Base-by-base conservation (phyloP, 2,888 invertebrate species). In the Lymantria monacha region DNA sequence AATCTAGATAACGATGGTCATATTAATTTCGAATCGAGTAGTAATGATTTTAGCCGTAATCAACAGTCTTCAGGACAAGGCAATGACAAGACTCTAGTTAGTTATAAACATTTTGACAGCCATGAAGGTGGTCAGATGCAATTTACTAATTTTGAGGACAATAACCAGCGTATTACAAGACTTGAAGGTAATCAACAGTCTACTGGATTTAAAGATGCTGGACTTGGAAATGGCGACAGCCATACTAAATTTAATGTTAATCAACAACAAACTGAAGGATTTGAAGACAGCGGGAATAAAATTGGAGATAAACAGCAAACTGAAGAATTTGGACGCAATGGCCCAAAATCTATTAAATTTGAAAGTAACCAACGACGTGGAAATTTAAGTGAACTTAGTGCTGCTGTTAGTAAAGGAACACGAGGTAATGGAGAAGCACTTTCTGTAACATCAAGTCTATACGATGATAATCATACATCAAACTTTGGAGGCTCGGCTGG, bases 331-430 rank as follows among this genome's bases (percentile, higher is more conserved):
- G 22, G 22, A 22, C 3, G 22, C 5, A 5, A 22, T 3, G 3
- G 5, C 2, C 22, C 5, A 5, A 2, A 22, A 5, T 22, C 22
- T 22, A 22, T 69, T 1, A 53, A 77, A 9, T 60, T 78, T 9
- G 74, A 74, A 46, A 69, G 72, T 43, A 83, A 83, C 1, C 45
- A 57, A 2, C 69, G 69, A 36, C 76, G 74, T 38, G 81, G 83
- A 46, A 74, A 85, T 0, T 85, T 79, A 48, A 85, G 81, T 50
- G 67, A 69, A 15, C 63, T 69, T 15, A 53, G 63, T 33, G 67
- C 80, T 9, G 68, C 74, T n/a, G 64, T 66, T 1, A 72, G 69
- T 30, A 69, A 63, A 31, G 69, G 59, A 3, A 48, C 48, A 13
- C 57, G 59, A 38, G 52, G 57, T 38, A 46, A 62, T 13, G 78